Base-by-base conservation (phyloP, 2,888 invertebrate genomes). In the Watsonalla cultraria region DNA sequence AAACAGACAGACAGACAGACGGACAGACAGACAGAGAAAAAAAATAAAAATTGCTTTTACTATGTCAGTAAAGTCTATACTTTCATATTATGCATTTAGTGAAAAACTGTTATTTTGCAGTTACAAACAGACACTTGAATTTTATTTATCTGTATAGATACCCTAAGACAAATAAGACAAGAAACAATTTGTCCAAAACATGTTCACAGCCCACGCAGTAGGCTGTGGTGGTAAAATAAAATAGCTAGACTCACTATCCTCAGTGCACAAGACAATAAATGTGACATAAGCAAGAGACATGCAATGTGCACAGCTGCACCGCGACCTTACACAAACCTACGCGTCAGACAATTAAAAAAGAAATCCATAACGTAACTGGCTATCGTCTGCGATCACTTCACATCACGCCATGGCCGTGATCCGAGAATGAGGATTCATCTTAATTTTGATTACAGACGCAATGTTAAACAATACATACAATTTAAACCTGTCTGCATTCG, bases 231-330 rank as follows among this genome's bases (percentile, higher is more conserved):
- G 35, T 39, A 37, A 15, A 39, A 14, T 49, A 49, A 37, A 49
- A 39, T 6, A 15, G 13, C 15, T 5, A 9, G 14, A 13, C 48
- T 13, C 37, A 14, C 37, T 49, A 49, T 14, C 49, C 49, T 49
- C 49, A 37, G 15, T 6, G 14, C 35, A 9, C 14, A 37, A 48
- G 11, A 49, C 49, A 49, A 49, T 49, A 49, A 37, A 39, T 37
- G 13, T 49, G 49, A 49, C 39, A 49, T 49, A 37, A 49, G 48
- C 39, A 37, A 49, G 35, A 49, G 49, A 37, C 39, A 37, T 37
- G 15, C 37, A 48, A 35, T 48, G 39, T 49, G 39, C 39, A 39
- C 49, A 49, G 49, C 49, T 49, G 49, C 49, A 49, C 49, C 49
- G 34, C 39, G 49, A 49, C 49, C 49, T 49, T 14, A 48, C 8